These are phyloP conservation scores for Molossus alvarezi DNA, from an alignment of 2,797 vertebrate species.

Conservation along the genomic window DNA sequence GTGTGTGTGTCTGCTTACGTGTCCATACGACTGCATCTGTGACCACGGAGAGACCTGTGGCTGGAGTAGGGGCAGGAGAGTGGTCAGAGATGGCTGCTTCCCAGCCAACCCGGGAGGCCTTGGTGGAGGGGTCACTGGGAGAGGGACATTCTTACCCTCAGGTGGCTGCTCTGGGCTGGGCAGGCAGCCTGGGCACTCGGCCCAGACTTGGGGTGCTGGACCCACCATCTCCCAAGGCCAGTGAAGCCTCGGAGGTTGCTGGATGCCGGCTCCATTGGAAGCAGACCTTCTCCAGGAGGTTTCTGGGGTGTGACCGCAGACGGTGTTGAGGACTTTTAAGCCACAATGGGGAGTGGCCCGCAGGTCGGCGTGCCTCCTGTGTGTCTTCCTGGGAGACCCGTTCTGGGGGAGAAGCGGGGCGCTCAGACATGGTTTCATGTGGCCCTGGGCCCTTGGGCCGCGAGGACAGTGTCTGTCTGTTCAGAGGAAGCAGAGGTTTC, in stretches of 20 bases:
- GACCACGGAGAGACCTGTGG: background rate
- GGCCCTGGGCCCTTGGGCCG: background rate
- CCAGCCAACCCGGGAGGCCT: background rate
- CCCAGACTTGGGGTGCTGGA: accelerated
- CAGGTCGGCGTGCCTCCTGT: accelerated
- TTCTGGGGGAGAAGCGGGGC: background rate
- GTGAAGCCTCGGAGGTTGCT: too few species aligned
- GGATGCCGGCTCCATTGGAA: background rate
- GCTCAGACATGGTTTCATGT: background rate
- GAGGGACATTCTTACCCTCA: background rate
- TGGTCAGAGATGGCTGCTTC: background rate
- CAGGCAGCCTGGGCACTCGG: background rate
- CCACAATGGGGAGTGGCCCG: background rate
- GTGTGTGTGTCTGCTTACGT: background rate
- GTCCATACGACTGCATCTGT: background rate
- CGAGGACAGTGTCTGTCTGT: background rate
- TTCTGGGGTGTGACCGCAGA: background rate
- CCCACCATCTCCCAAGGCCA: background rate
- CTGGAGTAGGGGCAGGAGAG: background rate
- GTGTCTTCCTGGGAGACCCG: background rate
- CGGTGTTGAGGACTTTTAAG: background rate
- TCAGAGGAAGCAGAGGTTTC: background rate
- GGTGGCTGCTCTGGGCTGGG: too few species aligned
- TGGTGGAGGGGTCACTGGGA: background rate
- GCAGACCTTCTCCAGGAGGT: background rate